Evolutionary conservation across 2,888 invertebrate species (phyloP).

Genomic region (Mesorhabditis sp.): DNA sequence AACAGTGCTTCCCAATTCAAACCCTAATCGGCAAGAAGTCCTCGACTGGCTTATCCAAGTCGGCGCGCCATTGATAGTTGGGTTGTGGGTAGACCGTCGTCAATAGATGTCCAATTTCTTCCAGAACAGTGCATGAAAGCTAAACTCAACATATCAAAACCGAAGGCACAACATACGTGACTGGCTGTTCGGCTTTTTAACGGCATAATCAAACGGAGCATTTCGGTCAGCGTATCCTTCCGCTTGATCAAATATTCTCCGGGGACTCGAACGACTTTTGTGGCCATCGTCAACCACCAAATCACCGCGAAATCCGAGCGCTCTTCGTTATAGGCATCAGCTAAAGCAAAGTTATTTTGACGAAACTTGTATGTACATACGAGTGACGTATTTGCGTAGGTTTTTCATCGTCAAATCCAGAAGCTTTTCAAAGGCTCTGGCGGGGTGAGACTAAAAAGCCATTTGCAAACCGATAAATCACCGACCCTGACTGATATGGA

Average conservation of each 20-base stretch:
- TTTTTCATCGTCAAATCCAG: conserved; percentile 39
- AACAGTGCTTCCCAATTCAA: not conserved
- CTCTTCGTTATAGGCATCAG: conserved; percentile 29
- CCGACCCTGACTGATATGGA: conserved; percentile 64
- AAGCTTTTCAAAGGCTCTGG: conserved; percentile 44
- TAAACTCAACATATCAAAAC: too few relatives aligned
- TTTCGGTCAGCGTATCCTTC: not conserved
- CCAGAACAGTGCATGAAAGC: too few relatives aligned
- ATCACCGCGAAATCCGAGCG: conserved; percentile 45
- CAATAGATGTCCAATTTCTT: too few relatives aligned
- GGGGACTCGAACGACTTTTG: conserved; percentile 67
- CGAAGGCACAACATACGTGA: too few relatives aligned
- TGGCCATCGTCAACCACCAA: conserved; percentile 51
- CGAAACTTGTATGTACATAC: conserved; percentile 18
- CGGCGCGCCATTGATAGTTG: not conserved
- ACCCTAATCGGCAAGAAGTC: conserved; percentile 71
- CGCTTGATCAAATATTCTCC: not conserved
- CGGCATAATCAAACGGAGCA: too few relatives aligned
- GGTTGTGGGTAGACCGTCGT: too few relatives aligned
- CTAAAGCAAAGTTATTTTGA: conserved; percentile 13
- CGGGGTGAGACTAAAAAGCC: conserved; percentile 32
- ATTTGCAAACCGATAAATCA: conserved; percentile 11
- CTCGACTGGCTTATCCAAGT: conserved; percentile 68
- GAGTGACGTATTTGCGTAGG: conserved; percentile 34
- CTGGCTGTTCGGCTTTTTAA: too few relatives aligned